These are phyloP conservation scores for Rhabdornis inornatus DNA, from an alignment of 2,113 vertebrate species.

Conservation along the genomic window DNA sequence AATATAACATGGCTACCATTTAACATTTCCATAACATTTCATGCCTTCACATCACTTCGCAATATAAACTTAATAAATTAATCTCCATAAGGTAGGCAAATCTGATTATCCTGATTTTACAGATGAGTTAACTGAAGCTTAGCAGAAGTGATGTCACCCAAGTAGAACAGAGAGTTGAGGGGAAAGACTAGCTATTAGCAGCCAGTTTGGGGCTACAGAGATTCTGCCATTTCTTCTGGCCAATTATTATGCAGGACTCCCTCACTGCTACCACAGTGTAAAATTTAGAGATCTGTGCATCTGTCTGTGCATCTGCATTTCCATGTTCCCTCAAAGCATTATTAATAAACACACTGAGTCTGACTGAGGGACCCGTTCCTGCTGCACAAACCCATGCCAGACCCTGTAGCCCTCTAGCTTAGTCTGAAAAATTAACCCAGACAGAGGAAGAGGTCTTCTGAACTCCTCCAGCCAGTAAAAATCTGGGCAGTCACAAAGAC, in stretches of 20 bases:
- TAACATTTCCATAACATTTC: slow-evolving; percentile 28
- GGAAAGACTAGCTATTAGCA: neutral
- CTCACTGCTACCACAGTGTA: neutral
- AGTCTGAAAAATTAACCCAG: neutral
- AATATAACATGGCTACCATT: slow-evolving; percentile 25
- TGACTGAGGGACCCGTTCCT: neutral
- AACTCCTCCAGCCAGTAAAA: neutral
- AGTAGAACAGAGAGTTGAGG: neutral
- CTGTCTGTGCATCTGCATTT: neutral
- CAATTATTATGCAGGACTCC: neutral
- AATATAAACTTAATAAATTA: slow-evolving; percentile 44
- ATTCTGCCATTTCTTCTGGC: neutral
- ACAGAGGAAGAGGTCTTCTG: neutral
- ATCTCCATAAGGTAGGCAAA: slow-evolving; percentile 32
- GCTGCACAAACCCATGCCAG: neutral
- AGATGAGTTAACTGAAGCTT: slow-evolving; percentile 29
- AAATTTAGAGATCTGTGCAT: neutral
- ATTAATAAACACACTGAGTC: neutral
- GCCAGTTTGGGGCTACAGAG: neutral
- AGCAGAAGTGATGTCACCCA: neutral
- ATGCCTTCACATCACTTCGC: neutral
- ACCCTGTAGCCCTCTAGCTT: neutral
- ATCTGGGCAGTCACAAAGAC: neutral
- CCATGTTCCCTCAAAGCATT: neutral
- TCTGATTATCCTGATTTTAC: slow-evolving; percentile 39